These are phyloP conservation scores for Myanophis thanlyinensis DNA, from an alignment of 2,113 vertebrate species.

Conservation along the genomic window DNA sequence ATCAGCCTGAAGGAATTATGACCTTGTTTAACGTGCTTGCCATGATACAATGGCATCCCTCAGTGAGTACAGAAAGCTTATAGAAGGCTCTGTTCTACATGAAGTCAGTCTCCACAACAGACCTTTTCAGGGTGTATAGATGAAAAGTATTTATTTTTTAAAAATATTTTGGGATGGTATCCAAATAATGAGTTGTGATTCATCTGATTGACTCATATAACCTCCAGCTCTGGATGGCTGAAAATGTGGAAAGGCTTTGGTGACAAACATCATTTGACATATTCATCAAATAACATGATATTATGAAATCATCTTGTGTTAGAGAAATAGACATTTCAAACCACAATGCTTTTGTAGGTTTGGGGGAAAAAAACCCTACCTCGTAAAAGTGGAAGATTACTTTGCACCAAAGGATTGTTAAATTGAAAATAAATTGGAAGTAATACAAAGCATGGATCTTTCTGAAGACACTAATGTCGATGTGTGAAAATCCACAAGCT, in stretches of 20 bases:
- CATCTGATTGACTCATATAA: conserved; percentile 60
- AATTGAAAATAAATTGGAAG: not conserved
- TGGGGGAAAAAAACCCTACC: not conserved
- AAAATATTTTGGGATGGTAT: conserved; percentile 18
- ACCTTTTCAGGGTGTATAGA: not conserved
- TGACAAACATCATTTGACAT: conserved; percentile 45
- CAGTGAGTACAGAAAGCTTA: conserved; percentile 8
- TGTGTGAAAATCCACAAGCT: not conserved
- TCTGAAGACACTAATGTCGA: not conserved
- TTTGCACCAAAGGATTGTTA: not conserved
- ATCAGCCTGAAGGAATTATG: not conserved
- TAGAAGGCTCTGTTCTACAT: conserved; percentile 14
- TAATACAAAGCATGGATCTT: not conserved
- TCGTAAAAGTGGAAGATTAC: not conserved
- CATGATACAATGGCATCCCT: not conserved
- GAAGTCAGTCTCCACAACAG: conserved; percentile 12
- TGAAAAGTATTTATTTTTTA: conserved; percentile 1
- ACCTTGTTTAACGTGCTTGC: not conserved
- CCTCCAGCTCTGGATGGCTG: conserved; percentile 36
- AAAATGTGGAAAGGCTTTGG: conserved; percentile 44
- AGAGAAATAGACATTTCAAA: conserved; percentile 1
- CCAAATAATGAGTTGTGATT: conserved; percentile 55
- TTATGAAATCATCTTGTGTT: conserved; percentile 26
- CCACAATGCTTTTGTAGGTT: not conserved
- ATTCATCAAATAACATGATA: conserved; percentile 23